Base-by-base conservation (phyloP, 2,888 invertebrate species). In the Trissolcus brochymenae region DNA sequence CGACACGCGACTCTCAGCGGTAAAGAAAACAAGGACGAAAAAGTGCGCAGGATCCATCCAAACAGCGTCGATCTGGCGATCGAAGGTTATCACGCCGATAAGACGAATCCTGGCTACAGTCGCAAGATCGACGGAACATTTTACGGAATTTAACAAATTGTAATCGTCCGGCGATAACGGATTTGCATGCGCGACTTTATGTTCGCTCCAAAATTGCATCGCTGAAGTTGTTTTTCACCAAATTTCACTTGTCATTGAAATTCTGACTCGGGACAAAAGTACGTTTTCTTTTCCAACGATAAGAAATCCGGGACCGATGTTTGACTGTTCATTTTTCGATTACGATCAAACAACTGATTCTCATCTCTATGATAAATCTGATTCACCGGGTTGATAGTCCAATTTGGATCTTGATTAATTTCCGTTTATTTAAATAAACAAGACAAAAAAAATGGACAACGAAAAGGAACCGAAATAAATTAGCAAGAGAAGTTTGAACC, bases 51-150 rank as follows among this genome's bases (percentile, higher is more conserved):
- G 80, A 90, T 90, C 29, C 94, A 94, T 79, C 94, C 94, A 6
- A 92, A 93, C 87, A 93, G 93, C 83, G 92, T 95, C 56, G 95
- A 95, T 89, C 90, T 95, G 65, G 95, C 95, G 90, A 94, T 94
- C 87, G 94, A 94, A n/a, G 94, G 95, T 4, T 94, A 94, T 43
- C 95, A 95, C 87, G 93, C 93, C 13, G 94, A 95, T 80, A 92
- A 94, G 88, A 95, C 95, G 21, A 95, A 95, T 87, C 94, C 94
- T 76, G 95, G 95, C 2, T 95, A 93, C 90, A 94, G 94, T 72
- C 91, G 95, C 81, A 95, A 95, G 88, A 92, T 93, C 6, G 93
- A 94, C 51, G 95, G 88, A 79, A 86, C 88, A 66, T 87, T 84
- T 81, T 88, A 86, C 81, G 82, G 84, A 80, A 84, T 87, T 79